Percentiles rank a stretch among this genome's conserved stretches.
Evolutionary conservation across 2,797 vertebrate species (phyloP).

Genomic region (Sebastes trivittatus): DNA sequence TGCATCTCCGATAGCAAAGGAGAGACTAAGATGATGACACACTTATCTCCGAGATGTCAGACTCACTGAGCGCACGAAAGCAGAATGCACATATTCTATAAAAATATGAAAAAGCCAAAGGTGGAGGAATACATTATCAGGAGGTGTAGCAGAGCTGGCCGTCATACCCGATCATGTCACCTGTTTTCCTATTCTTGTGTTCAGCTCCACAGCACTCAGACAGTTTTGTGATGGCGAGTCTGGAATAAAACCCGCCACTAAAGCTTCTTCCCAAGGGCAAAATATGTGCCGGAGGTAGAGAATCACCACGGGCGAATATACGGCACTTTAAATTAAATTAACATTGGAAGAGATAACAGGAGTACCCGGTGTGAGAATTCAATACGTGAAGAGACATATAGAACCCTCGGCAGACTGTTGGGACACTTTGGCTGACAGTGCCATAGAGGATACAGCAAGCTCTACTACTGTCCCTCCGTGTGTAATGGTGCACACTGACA

Average conservation of each 20-base stretch:
- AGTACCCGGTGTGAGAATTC: neutral
- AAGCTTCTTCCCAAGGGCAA: slow-evolving; percentile 23
- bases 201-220: slow-evolving; percentile 13
- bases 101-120: slow-evolving; percentile 28
- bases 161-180: slow-evolving; percentile 41
- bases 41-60: slow-evolving; percentile 31
- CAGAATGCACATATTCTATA: slow-evolving; percentile 22
- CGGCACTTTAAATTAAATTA: slow-evolving; percentile 28
- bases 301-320: neutral
- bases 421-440: neutral
- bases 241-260: neutral
- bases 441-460: neutral
- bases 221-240: neutral
- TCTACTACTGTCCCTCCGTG: slow-evolving; percentile 10
- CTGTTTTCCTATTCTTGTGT: slow-evolving; percentile 20
- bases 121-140: slow-evolving; percentile 49
- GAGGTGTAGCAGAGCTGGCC: slow-evolving; percentile 37
- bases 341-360: neutral
- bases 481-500: slow-evolving; percentile 7
- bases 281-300: slow-evolving; percentile 25
- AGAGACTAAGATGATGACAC: slow-evolving; percentile 19
- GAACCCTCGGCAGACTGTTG: slow-evolving; percentile 26
- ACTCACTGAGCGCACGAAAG: slow-evolving; percentile 15
- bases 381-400: neutral
- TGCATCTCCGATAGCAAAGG: neutral